Conservation (phyloP, 1,140 invertebrate genomes). For the Neelides sp. region DNA sequence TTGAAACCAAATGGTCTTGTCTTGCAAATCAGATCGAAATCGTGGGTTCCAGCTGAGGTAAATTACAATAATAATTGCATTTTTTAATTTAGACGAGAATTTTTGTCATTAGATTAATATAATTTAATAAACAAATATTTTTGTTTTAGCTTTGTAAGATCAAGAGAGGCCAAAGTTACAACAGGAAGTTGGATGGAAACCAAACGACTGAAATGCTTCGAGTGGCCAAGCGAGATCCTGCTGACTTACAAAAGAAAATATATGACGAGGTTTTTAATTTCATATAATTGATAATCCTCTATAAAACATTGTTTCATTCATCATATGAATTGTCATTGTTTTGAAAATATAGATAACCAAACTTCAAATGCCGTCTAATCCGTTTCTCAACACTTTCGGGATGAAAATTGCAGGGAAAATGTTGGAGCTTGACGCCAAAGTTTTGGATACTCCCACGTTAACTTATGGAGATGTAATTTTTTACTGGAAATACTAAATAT, state of each 20-base stretch:
- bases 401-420: neutral
- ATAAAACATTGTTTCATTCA: too few relatives aligned
- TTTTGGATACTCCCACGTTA: neutral
- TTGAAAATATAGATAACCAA: too few relatives aligned
- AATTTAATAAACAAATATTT: neutral
- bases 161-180: constrained; percentile 22
- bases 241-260: neutral
- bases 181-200: constrained; percentile 18
- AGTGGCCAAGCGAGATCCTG: constrained; percentile 9
- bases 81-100: neutral
- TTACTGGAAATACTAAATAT: neutral
- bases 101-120: neutral
- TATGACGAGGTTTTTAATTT: too few relatives aligned
- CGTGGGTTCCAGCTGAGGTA: constrained; percentile 21
- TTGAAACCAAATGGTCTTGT: constrained; percentile 9
- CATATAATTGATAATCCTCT: too few relatives aligned
- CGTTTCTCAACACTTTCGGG: neutral
- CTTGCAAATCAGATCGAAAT: constrained; percentile 13
- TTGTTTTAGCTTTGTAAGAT: constrained; percentile 12
- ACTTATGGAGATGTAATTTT: neutral
- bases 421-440: neutral
- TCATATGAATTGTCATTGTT: too few relatives aligned
- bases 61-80: neutral
- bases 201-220: constrained; percentile 19
- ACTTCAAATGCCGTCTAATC: neutral